Percentiles rank a stretch among this genome's conserved stretches.
These are phyloP conservation scores for Drosophila cognata DNA, from an alignment of 2,888 invertebrate species.

Conservation along the genomic window DNA sequence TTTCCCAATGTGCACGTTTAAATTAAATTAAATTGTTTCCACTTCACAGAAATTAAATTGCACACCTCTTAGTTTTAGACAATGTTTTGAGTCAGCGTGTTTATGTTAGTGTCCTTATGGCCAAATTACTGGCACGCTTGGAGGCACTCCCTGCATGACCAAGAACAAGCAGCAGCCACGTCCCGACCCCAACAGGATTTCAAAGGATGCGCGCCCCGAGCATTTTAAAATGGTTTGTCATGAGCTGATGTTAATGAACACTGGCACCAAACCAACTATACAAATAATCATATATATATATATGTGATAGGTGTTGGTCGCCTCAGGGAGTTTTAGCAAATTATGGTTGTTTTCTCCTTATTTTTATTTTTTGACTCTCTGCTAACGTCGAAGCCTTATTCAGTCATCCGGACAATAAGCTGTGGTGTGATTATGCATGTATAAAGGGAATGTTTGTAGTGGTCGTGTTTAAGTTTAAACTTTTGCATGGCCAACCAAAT, in stretches of 20 bases:
- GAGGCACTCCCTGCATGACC: slow-evolving; percentile 1
- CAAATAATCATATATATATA: slow-evolving; percentile 16
- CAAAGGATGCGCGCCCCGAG: slow-evolving; percentile 29
- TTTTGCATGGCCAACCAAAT: background rate
- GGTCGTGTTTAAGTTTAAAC: background rate
- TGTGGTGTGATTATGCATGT: slow-evolving; percentile 6
- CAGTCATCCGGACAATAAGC: slow-evolving; percentile 32
- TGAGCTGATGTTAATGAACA: slow-evolving; percentile 38
- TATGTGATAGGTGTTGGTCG: slow-evolving; percentile 16
- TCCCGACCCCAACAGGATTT: background rate
- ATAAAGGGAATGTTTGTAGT: background rate
- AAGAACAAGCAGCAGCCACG: background rate
- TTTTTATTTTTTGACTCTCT: background rate
- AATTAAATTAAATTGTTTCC: slow-evolving; percentile 7
- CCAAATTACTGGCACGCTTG: slow-evolving; percentile 43
- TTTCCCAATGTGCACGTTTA: background rate
- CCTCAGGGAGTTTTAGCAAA: slow-evolving; percentile 17
- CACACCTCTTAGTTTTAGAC: slow-evolving; percentile 49
- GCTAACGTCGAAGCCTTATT: slow-evolving; percentile 27
- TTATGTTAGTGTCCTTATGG: slow-evolving; percentile 45
- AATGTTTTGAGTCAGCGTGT: slow-evolving; percentile 27
- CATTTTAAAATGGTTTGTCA: slow-evolving; percentile 34
- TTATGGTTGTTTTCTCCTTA: slow-evolving; percentile 12
- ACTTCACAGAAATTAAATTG: slow-evolving; percentile 47
- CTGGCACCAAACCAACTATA: slow-evolving; percentile 10